A percentile compares a stretch with the other conserved stretches of the same genome.
These are phyloP conservation scores for Torymus auratus DNA, from an alignment of 2,888 invertebrate species.

Conservation along the genomic window DNA sequence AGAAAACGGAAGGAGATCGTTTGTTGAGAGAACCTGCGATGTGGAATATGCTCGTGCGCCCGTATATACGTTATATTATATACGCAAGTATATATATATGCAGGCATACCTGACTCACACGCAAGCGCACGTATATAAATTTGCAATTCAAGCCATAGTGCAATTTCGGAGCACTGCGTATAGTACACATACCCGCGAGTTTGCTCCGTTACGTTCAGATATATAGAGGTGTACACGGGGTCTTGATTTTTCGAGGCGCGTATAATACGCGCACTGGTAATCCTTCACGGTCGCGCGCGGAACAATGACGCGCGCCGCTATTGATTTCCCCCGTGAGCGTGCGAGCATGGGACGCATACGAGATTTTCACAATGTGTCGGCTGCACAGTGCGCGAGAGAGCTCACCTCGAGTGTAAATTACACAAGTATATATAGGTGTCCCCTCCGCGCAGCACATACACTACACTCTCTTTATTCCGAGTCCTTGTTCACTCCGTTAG, in stretches of 20 bases:
- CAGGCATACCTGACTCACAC: too few relatives aligned
- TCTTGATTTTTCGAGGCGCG: slow-evolving; percentile 9
- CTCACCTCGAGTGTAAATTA: too few relatives aligned
- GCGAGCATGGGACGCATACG: neutral
- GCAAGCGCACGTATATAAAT: too few relatives aligned
- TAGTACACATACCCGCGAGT: too few relatives aligned
- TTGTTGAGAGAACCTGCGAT: slow-evolving; percentile 24
- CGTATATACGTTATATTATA: neutral
- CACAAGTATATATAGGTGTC: too few relatives aligned
- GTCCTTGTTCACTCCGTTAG: neutral
- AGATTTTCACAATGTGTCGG: too few relatives aligned
- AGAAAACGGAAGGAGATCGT: slow-evolving; percentile 48
- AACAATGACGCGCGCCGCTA: slow-evolving; percentile 29
- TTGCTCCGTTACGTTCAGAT: too few relatives aligned
- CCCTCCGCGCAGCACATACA: too few relatives aligned
- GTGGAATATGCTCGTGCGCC: neutral
- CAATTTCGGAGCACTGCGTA: too few relatives aligned
- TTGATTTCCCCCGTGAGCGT: slow-evolving; percentile 11
- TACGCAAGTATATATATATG: neutral
- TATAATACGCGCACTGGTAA: neutral
- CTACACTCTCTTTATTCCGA: neutral
- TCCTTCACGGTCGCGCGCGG: neutral
- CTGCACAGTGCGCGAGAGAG: too few relatives aligned
- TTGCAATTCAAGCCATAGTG: too few relatives aligned
- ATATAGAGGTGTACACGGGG: too few relatives aligned